phyloP scores from a whole-genome alignment of 2,797 vertebrate species.

The Chaetodon trifasciatus region DNA sequence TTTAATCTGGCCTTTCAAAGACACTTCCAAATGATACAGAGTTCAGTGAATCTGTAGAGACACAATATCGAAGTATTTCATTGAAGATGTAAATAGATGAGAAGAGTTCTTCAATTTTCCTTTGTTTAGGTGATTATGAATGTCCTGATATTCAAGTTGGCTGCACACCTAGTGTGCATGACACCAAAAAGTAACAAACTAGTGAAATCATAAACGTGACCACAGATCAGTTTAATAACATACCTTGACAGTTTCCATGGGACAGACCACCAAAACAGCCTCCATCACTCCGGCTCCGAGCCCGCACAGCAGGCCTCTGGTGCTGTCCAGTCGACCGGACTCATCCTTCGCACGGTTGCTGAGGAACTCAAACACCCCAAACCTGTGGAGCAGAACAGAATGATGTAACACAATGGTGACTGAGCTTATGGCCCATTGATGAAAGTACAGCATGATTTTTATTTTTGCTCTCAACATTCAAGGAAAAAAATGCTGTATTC shows the following conservation, averaged over 20 bases:
- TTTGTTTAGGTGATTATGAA: neutral
- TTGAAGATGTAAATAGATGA: neutral
- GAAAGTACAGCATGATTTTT: no score
- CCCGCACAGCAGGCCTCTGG: conserved; percentile 90
- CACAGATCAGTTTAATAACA: conserved; percentile 1
- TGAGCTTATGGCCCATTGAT: no score
- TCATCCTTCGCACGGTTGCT: conserved; percentile 93
- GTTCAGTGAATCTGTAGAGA: neutral
- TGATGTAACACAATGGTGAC: no score
- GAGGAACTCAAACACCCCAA: conserved; percentile 95
- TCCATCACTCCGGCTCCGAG: conserved; percentile 94
- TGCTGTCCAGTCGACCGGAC: conserved; percentile 91
- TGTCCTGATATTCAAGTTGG: neutral
- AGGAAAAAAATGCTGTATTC: no score
- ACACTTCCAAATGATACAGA: neutral
- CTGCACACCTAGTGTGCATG: neutral
- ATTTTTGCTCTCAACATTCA: no score
- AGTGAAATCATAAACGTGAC: neutral
- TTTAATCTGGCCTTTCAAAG: conserved; percentile 14
- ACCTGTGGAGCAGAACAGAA: conserved; percentile 81
- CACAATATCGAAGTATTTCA: neutral
- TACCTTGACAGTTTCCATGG: conserved; percentile 97
- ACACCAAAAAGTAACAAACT: neutral
- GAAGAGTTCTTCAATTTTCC: neutral
- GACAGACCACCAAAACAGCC: conserved; percentile 92